Evolutionary conservation across 2,888 invertebrate genomes (phyloP), one percentile per base, ranked within the genome.

Genomic region (Fabriciana adippe): DNA sequence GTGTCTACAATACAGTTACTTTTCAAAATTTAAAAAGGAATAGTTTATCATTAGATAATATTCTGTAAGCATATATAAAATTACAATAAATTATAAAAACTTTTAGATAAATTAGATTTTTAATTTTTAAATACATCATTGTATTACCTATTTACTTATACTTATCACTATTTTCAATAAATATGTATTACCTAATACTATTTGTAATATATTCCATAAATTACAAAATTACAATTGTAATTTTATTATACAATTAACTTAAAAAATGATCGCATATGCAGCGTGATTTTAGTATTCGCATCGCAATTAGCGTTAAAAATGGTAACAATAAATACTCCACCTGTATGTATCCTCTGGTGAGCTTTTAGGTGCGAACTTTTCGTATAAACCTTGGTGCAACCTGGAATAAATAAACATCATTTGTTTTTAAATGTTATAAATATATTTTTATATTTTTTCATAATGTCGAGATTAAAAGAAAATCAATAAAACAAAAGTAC

Each of bases 291-390:
- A 54, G 31, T 51, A 61, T 66, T 73, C 72, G 75, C 75, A 69
- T 26, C 31, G 74, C 73, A 50, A 13, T 5, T 59, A 21, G 13
- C 14, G 26, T 6, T 41, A 16, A 41, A 15, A 16, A 31, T 18
- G 18, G 35, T 35, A 61, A 15, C 11, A 21, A 51, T 51, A 6
- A 53, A 53, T 53, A 31, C 62, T 70, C 67, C 94, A 98, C 98
- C 98, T 93, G 99, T 99, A 86, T 99, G 99, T 92, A 99, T 98
- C 90, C 99, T 95, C 91, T 99, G 98, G 93, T 99, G 99, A 75
- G 99, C 99, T 93, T 99, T 99, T 76, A 99, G 94, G 92, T 99
- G 99, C 80, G 98, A 99, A 93, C 98, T 98, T 94, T 99, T 99
- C 76, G 99, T 99, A 93, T 99, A 99, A 75, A 98, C 98, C 94